phyloP scores from a whole-genome alignment of 2,113 vertebrate genomes.

The Equus quagga region DNA sequence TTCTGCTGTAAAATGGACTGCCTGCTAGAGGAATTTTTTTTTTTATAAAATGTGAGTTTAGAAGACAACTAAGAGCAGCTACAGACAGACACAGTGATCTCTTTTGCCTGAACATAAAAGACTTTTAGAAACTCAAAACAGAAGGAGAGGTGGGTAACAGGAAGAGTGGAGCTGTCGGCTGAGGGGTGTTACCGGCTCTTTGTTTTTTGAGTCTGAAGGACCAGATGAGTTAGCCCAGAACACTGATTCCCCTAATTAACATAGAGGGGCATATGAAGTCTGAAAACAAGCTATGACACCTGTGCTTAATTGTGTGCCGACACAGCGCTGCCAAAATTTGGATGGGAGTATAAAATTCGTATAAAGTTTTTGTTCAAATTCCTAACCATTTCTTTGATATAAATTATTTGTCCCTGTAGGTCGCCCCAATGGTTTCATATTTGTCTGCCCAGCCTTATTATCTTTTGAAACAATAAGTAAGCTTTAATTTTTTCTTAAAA shows the following conservation, averaged over 20 bases:
- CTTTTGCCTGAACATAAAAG: neutral
- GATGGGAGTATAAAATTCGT: neutral
- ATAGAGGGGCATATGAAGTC: neutral
- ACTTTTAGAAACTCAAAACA: neutral
- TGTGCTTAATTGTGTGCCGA: neutral
- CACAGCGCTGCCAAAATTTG: neutral
- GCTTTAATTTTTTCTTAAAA: neutral
- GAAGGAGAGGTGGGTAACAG: neutral
- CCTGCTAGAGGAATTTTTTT: neutral
- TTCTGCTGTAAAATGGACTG: conserved; percentile 28
- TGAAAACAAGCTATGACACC: neutral
- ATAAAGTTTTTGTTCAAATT: neutral
- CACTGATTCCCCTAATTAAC: neutral
- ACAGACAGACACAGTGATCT: neutral
- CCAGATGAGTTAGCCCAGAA: neutral
- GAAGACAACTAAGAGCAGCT: neutral
- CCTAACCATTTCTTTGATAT: neutral
- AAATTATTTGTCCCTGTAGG: neutral
- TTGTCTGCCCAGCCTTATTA: neutral
- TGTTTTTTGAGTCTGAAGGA: neutral
- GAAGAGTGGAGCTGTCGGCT: neutral
- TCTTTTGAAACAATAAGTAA: neutral
- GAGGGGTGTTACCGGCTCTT: neutral
- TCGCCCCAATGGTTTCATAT: neutral
- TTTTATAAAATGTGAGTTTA: neutral